A percentile compares a stretch with the other conserved stretches of the same genome.
These are phyloP conservation scores for Catharus minimus DNA, from an alignment of 2,113 vertebrate genomes.

Conservation along the genomic window DNA sequence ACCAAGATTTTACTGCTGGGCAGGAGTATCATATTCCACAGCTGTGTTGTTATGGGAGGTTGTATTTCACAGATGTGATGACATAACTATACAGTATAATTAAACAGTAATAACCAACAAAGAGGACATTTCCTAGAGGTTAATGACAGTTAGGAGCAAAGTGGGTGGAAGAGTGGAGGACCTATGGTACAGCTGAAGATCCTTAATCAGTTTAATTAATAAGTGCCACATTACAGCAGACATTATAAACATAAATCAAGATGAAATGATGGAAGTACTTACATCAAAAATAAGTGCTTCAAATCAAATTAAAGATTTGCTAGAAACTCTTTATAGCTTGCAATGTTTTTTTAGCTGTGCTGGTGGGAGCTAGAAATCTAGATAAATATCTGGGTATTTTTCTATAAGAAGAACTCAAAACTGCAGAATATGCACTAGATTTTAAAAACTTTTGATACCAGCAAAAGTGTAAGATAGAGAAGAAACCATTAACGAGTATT, in stretches of 20 bases:
- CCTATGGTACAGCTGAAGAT: neutral
- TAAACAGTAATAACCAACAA: conserved; percentile 21
- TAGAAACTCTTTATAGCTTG: neutral
- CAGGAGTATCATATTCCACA: neutral
- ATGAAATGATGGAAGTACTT: neutral
- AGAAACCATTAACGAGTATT: neutral
- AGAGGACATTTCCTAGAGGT: conserved; percentile 50
- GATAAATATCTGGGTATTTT: neutral
- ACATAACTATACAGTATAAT: conserved; percentile 28
- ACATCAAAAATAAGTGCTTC: neutral
- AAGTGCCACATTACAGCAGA: neutral
- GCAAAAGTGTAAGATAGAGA: neutral
- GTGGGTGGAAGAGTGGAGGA: neutral
- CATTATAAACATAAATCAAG: neutral
- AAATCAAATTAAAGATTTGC: neutral
- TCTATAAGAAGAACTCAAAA: neutral
- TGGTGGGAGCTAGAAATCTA: neutral
- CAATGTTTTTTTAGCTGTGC: neutral
- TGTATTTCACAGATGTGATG: conserved; percentile 30
- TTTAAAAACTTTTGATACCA: neutral
- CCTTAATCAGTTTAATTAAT: neutral
- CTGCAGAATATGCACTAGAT: neutral
- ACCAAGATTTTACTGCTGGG: neutral
- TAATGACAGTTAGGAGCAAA: neutral
- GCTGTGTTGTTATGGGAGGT: conserved; percentile 22